Percentiles rank a stretch among this genome's conserved stretches.
Conservation (phyloP, 2,113 vertebrate genomes). For the Phoxinus phoxinus region DNA sequence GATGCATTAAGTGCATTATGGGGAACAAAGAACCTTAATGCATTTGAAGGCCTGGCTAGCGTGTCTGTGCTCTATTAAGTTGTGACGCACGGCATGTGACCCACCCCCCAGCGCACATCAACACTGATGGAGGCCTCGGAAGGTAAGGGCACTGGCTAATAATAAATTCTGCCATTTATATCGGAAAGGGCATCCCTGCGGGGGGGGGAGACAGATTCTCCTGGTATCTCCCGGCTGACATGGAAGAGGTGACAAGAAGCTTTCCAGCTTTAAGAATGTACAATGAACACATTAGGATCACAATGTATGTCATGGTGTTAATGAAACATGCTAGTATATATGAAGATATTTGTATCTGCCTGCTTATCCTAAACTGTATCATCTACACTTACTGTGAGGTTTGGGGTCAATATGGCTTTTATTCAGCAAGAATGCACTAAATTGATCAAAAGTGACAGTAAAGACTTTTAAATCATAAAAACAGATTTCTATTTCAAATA, state of each 20-base stretch:
- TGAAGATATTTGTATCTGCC: too few relatives aligned
- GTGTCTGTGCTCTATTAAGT: slow-evolving; percentile 39
- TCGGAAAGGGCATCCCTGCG: slow-evolving; percentile 59
- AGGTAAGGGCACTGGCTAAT: slow-evolving; percentile 59
- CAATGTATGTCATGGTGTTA: slow-evolving; percentile 7
- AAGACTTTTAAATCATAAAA: too few relatives aligned
- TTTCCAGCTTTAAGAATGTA: slow-evolving; percentile 11
- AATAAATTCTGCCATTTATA: slow-evolving; percentile 64
- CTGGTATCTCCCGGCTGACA: slow-evolving; percentile 35
- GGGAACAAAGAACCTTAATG: slow-evolving; percentile 5
- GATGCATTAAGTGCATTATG: slow-evolving; percentile 16
- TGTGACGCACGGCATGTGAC: slow-evolving; percentile 36
- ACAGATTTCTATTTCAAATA: not conserved
- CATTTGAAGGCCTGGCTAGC: slow-evolving; percentile 11
- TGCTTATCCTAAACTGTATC: not conserved
- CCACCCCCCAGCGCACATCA: slow-evolving; percentile 46
- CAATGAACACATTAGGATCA: not conserved
- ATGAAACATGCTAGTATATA: not conserved
- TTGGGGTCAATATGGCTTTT: not conserved
- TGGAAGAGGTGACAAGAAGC: slow-evolving; percentile 26
- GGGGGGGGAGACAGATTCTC: slow-evolving; percentile 47
- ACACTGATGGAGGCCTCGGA: slow-evolving; percentile 47
- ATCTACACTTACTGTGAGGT: not conserved
- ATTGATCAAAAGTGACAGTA: too few relatives aligned
- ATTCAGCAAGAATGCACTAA: too few relatives aligned